Percentiles rank a stretch among this genome's conserved stretches.
Conservation (phyloP, 2,888 invertebrate genomes). For the Limnephilus rhombicus region DNA sequence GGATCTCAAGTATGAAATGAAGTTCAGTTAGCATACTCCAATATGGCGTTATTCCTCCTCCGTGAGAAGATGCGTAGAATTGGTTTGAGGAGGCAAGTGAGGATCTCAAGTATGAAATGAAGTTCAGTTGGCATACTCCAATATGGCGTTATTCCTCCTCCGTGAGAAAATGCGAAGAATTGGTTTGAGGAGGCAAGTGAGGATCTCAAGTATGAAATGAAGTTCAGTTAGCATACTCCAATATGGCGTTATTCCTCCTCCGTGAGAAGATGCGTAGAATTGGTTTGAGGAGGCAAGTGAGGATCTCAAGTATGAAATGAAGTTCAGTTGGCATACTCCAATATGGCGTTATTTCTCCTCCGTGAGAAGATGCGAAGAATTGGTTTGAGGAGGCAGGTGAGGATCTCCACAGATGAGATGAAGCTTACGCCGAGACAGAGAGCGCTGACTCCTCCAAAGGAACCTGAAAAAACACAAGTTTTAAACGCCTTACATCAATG, state of each 20-base stretch:
- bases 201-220: too few species aligned
- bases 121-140: too few species aligned
- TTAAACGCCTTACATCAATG: neutral
- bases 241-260: neutral
- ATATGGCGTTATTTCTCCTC: neutral
- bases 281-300: neutral
- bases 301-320: too few species aligned
- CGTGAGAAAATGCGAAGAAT: too few species aligned
- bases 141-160: too few species aligned
- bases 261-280: neutral
- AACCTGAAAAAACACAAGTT: constrained; percentile 70
- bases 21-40: too few species aligned
- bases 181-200: too few species aligned
- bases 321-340: neutral
- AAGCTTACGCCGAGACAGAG: constrained; percentile 76
- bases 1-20: too few species aligned
- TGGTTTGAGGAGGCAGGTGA: constrained; percentile 51
- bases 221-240: neutral
- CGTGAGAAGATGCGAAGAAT: neutral
- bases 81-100: too few species aligned
- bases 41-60: too few species aligned
- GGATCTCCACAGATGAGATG: constrained; percentile 73
- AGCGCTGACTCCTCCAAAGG: constrained; percentile 76
- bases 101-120: too few species aligned
- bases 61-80: too few species aligned